These are phyloP conservation scores for Ornithoptera priamus DNA, from an alignment of 2,888 invertebrate species.

Conservation along the genomic window DNA sequence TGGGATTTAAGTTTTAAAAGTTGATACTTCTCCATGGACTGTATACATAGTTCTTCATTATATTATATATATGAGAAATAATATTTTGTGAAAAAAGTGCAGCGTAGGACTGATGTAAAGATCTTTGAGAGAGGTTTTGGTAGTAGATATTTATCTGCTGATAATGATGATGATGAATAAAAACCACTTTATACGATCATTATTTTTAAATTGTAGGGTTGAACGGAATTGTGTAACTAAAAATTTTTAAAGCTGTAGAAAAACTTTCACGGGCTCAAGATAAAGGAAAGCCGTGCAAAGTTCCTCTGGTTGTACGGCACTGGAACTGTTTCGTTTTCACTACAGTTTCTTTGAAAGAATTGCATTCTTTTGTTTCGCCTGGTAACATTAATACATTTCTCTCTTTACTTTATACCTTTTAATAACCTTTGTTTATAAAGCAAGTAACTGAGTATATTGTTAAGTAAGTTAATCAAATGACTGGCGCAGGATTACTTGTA, in stretches of 20 bases:
- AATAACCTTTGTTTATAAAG: neutral
- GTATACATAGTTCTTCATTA: too few relatives aligned
- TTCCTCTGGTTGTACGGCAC: neutral
- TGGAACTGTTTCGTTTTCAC: neutral
- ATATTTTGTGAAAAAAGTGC: too few relatives aligned
- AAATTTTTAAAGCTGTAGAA: neutral
- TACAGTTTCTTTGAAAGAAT: constrained; percentile 3
- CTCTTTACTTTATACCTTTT: neutral
- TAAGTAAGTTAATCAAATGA: neutral
- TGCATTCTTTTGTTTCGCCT: neutral
- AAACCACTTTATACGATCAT: too few relatives aligned
- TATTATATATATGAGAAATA: too few relatives aligned
- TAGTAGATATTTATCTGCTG: too few relatives aligned
- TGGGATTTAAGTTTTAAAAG: too few relatives aligned
- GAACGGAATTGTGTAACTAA: neutral
- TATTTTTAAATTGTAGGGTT: too few relatives aligned
- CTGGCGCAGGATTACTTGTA: too few relatives aligned
- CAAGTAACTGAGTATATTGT: neutral
- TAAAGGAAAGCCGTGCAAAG: constrained; percentile 4
- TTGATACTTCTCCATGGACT: too few relatives aligned
- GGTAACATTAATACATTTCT: neutral
- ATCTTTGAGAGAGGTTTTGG: too few relatives aligned
- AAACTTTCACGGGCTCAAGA: neutral
- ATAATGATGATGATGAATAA: too few relatives aligned
- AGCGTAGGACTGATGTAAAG: too few relatives aligned